Conservation (phyloP, 2,888 invertebrate species). For the Philaethria dido region DNA sequence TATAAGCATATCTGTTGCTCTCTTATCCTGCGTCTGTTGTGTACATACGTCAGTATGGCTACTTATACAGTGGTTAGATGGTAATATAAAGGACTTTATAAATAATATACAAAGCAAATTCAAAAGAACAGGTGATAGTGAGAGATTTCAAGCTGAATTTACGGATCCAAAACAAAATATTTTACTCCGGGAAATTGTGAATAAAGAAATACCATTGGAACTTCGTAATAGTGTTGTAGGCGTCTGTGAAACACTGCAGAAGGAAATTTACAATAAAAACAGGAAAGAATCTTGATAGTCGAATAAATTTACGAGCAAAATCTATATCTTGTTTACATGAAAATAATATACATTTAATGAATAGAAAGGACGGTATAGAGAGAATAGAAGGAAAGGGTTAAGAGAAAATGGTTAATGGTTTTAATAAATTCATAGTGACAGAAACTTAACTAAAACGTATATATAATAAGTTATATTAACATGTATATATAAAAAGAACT, state of each 20-base stretch:
- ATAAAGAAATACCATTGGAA: slow-evolving; percentile 64
- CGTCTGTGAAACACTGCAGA: slow-evolving; percentile 60
- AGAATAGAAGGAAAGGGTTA: background rate
- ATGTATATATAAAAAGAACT: too few species aligned
- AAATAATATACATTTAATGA: background rate
- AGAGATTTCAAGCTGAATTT: slow-evolving; percentile 26
- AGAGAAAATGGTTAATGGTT: too few species aligned
- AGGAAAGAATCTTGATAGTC: slow-evolving; percentile 55
- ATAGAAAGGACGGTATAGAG: background rate
- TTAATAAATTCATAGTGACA: too few species aligned
- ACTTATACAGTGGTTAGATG: slow-evolving; percentile 49
- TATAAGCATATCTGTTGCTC: slow-evolving; percentile 49
- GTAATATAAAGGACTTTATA: slow-evolving; percentile 47
- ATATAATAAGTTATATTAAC: too few species aligned
- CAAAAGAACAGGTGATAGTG: slow-evolving; percentile 30
- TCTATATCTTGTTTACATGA: background rate
- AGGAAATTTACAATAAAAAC: slow-evolving; percentile 57
- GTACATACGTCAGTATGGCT: slow-evolving; percentile 50
- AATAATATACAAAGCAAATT: slow-evolving; percentile 43
- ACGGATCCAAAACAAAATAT: slow-evolving; percentile 55
- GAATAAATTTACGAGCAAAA: slow-evolving; percentile 46
- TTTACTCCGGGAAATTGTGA: slow-evolving; percentile 64
- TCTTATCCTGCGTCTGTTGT: slow-evolving; percentile 55
- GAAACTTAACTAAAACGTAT: background rate
- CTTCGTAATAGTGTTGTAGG: slow-evolving; percentile 59